These are phyloP conservation scores for Telenomus remus DNA, from an alignment of 1,140 invertebrate species.

Conservation along the genomic window DNA sequence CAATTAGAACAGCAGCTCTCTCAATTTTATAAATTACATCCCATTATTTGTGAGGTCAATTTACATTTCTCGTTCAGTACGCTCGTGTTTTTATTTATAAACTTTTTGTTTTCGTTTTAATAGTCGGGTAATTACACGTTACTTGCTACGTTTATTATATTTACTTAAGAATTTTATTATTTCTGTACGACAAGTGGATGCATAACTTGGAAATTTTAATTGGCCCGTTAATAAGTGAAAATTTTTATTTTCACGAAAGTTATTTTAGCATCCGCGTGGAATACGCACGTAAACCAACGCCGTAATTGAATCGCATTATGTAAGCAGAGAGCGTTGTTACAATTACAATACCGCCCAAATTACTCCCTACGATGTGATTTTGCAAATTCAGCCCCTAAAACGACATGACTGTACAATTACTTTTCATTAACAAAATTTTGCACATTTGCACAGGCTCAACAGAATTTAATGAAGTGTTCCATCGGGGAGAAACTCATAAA, in stretches of 20 bases:
- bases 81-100: not conserved
- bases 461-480: too few relatives aligned
- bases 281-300: slow-evolving; percentile 5
- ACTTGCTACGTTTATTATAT: too few relatives aligned
- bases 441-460: too few relatives aligned
- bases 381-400: too few relatives aligned
- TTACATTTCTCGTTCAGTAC: slow-evolving; percentile 16
- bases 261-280: slow-evolving; percentile 13
- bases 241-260: slow-evolving; percentile 52
- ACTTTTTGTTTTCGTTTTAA: not conserved
- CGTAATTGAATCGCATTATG: slow-evolving; percentile 15
- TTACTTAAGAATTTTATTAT: slow-evolving; percentile 8
- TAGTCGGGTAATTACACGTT: too few relatives aligned
- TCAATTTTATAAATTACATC: slow-evolving; percentile 11
- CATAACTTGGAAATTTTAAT: slow-evolving; percentile 49
- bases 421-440: too few relatives aligned
- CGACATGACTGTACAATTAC: too few relatives aligned
- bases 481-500: too few relatives aligned
- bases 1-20: slow-evolving; percentile 17
- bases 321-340: slow-evolving; percentile 13
- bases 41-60: not conserved
- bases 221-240: slow-evolving; percentile 54
- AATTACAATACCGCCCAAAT: not conserved
- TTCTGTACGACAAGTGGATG: slow-evolving; percentile 42
- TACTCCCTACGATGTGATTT: too few relatives aligned